phyloP scores from a whole-genome alignment of 2,797 vertebrate species.

The Phoxinus dragarum region DNA sequence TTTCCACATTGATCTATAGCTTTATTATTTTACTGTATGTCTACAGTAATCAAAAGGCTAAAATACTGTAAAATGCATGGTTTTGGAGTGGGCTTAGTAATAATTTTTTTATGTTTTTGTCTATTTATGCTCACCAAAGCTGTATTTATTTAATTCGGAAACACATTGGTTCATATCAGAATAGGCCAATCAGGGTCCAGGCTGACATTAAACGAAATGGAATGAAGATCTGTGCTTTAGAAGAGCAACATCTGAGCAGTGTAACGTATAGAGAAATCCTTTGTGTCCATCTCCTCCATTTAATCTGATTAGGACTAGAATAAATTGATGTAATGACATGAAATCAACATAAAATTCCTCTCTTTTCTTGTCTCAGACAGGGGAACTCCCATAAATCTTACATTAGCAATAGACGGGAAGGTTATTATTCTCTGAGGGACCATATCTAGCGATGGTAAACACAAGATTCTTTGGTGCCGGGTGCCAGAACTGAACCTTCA shows the following conservation, averaged over 20 bases:
- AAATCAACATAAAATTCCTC: background rate
- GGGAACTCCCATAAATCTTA: constrained; percentile 5
- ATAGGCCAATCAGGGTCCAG: background rate
- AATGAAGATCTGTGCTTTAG: background rate
- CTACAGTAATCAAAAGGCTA: background rate
- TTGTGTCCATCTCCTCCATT: background rate
- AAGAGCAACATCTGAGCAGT: background rate
- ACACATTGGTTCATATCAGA: background rate
- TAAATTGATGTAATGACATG: constrained; percentile 14
- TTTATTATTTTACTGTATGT: background rate
- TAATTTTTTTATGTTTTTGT: background rate
- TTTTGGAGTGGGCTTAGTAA: background rate
- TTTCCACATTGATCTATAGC: background rate
- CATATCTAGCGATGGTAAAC: background rate
- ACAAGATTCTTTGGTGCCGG: constrained; percentile 13
- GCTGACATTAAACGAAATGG: background rate
- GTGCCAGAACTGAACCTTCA: constrained; percentile 18
- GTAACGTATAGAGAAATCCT: background rate
- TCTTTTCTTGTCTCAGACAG: background rate
- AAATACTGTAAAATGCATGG: background rate
- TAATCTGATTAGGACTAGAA: background rate
- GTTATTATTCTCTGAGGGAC: constrained; percentile 5
- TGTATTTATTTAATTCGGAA: background rate
- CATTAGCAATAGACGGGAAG: constrained; percentile 16
- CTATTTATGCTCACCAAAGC: background rate